Percentiles rank a stretch among this genome's conserved stretches.
Evolutionary conservation across 2,888 invertebrate genomes (phyloP).

Genomic region (Pimpla rufipes): DNA sequence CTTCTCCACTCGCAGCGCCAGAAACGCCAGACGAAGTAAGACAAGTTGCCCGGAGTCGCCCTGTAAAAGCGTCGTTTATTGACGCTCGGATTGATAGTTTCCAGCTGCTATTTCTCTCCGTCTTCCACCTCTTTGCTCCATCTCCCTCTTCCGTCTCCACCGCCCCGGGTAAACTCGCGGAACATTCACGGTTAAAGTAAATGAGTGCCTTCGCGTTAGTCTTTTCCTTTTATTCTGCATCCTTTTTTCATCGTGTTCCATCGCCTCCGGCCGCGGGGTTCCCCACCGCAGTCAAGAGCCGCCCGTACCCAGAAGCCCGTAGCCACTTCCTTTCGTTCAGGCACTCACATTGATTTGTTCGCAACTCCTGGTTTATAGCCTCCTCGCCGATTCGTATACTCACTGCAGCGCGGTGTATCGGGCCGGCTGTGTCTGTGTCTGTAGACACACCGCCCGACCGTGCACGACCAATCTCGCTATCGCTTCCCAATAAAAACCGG

Average conservation of each 20-base stretch:
- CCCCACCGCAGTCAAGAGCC: slow-evolving; percentile 28
- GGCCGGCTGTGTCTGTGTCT: slow-evolving; percentile 17
- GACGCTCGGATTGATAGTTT: slow-evolving; percentile 78
- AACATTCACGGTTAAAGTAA: slow-evolving; percentile 74
- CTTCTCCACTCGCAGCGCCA: neutral
- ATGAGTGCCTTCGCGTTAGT: slow-evolving; percentile 71
- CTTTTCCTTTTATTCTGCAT: slow-evolving; percentile 17
- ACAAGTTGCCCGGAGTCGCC: slow-evolving; percentile 30
- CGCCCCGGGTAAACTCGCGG: slow-evolving; percentile 25
- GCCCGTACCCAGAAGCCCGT: slow-evolving; percentile 53
- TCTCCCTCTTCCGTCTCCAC: neutral
- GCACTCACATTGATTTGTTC: slow-evolving; percentile 84
- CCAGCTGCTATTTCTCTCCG: slow-evolving; percentile 63
- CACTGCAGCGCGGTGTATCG: neutral
- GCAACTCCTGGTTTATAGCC: slow-evolving; percentile 81
- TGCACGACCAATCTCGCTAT: slow-evolving; percentile 60
- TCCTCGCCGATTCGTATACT: slow-evolving; percentile 49
- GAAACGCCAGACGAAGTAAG: slow-evolving; percentile 30
- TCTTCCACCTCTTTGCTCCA: neutral
- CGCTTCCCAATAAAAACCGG: slow-evolving; percentile 61
- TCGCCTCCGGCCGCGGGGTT: slow-evolving; percentile 53
- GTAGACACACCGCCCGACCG: neutral
- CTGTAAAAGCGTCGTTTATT: slow-evolving; percentile 71
- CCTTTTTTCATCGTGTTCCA: slow-evolving; percentile 31
- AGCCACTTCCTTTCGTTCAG: slow-evolving; percentile 69